A percentile compares a stretch with the other conserved stretches of the same genome.
Evolutionary conservation across 2,888 invertebrate genomes (phyloP).

Genomic region (Elegia similella): DNA sequence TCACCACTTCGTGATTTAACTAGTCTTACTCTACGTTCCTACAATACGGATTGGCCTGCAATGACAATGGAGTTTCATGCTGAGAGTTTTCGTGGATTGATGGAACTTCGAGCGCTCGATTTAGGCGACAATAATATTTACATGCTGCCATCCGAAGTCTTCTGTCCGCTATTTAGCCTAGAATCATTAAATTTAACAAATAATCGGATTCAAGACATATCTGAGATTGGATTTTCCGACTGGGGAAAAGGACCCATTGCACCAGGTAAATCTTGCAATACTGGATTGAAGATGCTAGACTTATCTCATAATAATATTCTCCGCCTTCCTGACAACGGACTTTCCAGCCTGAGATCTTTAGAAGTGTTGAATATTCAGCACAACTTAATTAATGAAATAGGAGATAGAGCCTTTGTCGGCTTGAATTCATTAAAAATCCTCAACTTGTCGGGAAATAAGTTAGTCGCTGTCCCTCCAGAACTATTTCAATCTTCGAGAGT

Average conservation of each 20-base stretch:
- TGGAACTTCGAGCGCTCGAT: constrained; percentile 85
- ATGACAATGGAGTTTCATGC: constrained; percentile 89
- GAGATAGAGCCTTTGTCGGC: constrained; percentile 88
- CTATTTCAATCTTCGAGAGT: constrained; percentile 87
- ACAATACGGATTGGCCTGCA: constrained; percentile 89
- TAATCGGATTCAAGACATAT: constrained; percentile 90
- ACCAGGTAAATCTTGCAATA: constrained; percentile 87
- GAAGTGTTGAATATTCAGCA: constrained; percentile 87
- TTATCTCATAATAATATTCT: constrained; percentile 88
- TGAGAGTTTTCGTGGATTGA: constrained; percentile 87
- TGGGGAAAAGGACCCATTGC: constrained; percentile 85
- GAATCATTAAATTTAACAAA: constrained; percentile 87
- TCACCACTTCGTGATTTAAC: constrained; percentile 85
- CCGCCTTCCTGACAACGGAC: constrained; percentile 85
- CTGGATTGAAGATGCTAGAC: constrained; percentile 86
- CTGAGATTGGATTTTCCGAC: constrained; percentile 88
- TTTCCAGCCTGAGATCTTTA: constrained; percentile 86
- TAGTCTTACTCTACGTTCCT: constrained; percentile 86
- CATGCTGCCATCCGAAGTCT: constrained; percentile 86
- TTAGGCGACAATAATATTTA: constrained; percentile 89
- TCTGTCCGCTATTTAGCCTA: constrained; percentile 87
- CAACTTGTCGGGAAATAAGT: constrained; percentile 90
- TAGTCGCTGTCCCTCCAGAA: constrained; percentile 90
- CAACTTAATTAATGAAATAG: constrained; percentile 88
- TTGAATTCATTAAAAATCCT: constrained; percentile 85